Evolutionary conservation across 2,797 vertebrate genomes (phyloP).

Genomic region (Anguilla megastoma): DNA sequence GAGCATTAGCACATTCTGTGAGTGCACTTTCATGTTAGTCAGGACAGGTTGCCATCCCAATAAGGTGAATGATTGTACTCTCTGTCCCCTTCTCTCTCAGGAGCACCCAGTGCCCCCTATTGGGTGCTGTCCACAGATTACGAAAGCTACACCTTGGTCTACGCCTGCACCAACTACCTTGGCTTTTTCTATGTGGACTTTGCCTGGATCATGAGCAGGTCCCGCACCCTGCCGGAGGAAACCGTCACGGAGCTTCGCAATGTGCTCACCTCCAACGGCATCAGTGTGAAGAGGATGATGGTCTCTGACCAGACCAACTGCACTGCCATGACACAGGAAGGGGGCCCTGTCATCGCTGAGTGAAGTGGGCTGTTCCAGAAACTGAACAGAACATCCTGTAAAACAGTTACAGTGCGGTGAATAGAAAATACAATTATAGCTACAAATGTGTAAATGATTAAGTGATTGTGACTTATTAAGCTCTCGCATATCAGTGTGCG

Average conservation of each 20-base stretch:
- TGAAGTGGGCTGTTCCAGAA: background rate
- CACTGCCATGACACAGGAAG: background rate
- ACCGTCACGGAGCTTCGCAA: slow-evolving; percentile 59
- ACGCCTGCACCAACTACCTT: slow-evolving; percentile 73
- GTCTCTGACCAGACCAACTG: slow-evolving; percentile 71
- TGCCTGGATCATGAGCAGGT: slow-evolving; percentile 77
- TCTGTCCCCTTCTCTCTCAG: slow-evolving; percentile 52
- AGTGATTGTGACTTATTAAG: background rate
- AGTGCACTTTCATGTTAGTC: background rate
- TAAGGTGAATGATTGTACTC: background rate
- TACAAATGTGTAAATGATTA: background rate
- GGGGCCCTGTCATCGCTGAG: background rate
- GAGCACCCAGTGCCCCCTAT: slow-evolving; percentile 67
- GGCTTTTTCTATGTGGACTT: slow-evolving; percentile 72
- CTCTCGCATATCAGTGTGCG: background rate
- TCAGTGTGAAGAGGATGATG: slow-evolving; percentile 56
- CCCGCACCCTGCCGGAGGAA: slow-evolving; percentile 60
- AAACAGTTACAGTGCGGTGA: background rate
- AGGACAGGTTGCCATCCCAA: background rate
- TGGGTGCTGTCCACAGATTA: slow-evolving; percentile 81
- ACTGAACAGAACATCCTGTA: background rate
- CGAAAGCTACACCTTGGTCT: slow-evolving; percentile 73
- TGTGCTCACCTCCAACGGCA: slow-evolving; percentile 63
- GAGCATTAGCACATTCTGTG: background rate
- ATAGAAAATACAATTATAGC: background rate